Evolutionary conservation across 1,140 invertebrate genomes (phyloP), one percentile per base, ranked within the genome.

Genomic region (Monomorium pharaonis): DNA sequence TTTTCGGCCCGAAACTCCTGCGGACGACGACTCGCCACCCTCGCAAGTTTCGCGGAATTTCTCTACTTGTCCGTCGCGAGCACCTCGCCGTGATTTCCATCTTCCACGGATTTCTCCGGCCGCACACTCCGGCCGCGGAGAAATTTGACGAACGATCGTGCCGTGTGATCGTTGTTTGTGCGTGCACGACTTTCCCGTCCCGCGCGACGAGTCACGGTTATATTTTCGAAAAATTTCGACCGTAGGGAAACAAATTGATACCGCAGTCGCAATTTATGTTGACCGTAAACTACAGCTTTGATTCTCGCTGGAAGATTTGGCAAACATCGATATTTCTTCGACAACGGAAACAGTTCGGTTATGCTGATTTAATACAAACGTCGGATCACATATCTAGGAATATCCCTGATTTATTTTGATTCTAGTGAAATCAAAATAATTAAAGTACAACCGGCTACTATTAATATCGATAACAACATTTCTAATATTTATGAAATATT

Each of bases 21-120:
- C 24, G 81, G 44, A 30, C 70, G 74, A 84, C 72, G n/a, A n/a
- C n/a, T n/a, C n/a, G n/a, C 77, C 81, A 58, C 60, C 58, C 70
- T 24, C 69, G 60, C 77, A 78, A 89, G 84, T 89, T 89, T 80
- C 30, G 42, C 51, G 14, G 76, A 89, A 88, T 89, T 72, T 60
- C 62, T 21, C 63, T 27, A 60, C 60, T 49, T 44, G 30, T 63
- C 74, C 84, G 47, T 70, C 27, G 24, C 63, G 51, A 47, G 44
- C 77, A 83, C 44, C 87, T 21, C 74, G 37, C 47, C 16, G 70
- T 62, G 74, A 85, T 67, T n/a, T 80, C 63, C 75, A 44, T 42
- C 49, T 44, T 72, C 27, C 51, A 67, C 42, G 67, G 37, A 74
- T 83, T 58, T 14, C 78, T 58, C 33, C 49, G 63, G 77, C 33